Base-by-base conservation (phyloP, 2,888 invertebrate genomes). In the Coecobrya sp. region DNA sequence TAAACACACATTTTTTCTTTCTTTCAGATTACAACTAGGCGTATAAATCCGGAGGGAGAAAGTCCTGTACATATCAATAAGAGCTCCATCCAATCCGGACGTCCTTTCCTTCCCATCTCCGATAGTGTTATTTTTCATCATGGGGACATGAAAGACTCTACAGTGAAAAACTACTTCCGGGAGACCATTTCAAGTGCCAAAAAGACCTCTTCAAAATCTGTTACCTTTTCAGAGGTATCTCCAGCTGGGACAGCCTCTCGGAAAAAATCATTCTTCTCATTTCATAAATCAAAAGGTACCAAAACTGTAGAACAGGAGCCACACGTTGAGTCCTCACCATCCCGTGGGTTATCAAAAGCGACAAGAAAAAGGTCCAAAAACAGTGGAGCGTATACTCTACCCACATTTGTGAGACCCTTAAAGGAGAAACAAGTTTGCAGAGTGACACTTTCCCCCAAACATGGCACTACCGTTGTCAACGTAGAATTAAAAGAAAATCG, bases 111-210 rank as follows among this genome's bases (percentile, higher is more conserved):
- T 65, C 68, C 68, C 0, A 59, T 79, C 1, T 42, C 85, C 4
- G 73, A 36, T 49, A 30, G 42, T 84, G 36, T 30, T 25, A 22
- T n/a, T 79, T 19, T 4, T 25, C 86, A 86, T 86, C 70, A 91
- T 86, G 86, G 90, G 89, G 93, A 90, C 79, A 93, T 93, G 93
- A 93, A 88, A 90, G 90, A 86, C 42, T 68, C 93, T 16, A 55
- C 86, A 5, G 59, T 55, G 62, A 90, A 93, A 81, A 93, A 55
- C 79, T 90, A 92, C 62, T 89, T 92, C 65, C 90, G 90, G 49
- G 90, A 85, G 68, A 89, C 93, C 0, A 87, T 90, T 19, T 86
- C 84, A 30, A 93, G 87, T 87, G 87, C 90, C 76, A 93, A 90
- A 82, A 93, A 91, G 55, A 36, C 59, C 27, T 87, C 87, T 19